These are phyloP conservation scores for Aethes cnicana DNA, from an alignment of 2,888 invertebrate species.

Conservation along the genomic window DNA sequence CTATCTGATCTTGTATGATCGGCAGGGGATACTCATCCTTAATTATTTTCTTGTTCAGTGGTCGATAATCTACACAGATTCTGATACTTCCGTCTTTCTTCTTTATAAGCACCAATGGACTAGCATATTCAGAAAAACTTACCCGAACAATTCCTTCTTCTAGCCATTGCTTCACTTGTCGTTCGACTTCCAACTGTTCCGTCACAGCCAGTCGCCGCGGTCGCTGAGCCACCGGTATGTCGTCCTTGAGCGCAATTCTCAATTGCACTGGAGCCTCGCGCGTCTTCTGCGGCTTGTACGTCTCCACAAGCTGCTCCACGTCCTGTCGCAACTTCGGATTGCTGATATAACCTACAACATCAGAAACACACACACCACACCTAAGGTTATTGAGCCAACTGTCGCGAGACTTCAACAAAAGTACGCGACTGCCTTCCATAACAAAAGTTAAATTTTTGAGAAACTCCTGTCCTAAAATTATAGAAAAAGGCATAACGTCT, in stretches of 20 bases:
- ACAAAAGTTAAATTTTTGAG: slow-evolving; percentile 7
- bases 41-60: slow-evolving; percentile 46
- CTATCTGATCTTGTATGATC: slow-evolving; percentile 49
- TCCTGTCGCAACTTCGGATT: neutral
- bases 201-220: slow-evolving; percentile 5
- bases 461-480: slow-evolving; percentile 28
- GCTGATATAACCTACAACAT: neutral
- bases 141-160: slow-evolving; percentile 21
- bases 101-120: slow-evolving; percentile 31
- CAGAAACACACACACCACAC: neutral
- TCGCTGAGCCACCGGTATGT: slow-evolving; percentile 15
- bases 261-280: slow-evolving; percentile 16
- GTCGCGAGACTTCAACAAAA: slow-evolving; percentile 7
- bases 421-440: slow-evolving; percentile 14
- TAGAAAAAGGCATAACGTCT: slow-evolving; percentile 23
- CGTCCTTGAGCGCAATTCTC: slow-evolving; percentile 6
- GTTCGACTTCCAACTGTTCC: slow-evolving; percentile 9
- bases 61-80: slow-evolving; percentile 52
- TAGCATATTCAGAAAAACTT: slow-evolving; percentile 36
- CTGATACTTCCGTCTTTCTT: slow-evolving; percentile 31
- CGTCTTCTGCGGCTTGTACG: slow-evolving; percentile 1
- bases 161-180: slow-evolving; percentile 24
- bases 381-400: slow-evolving; percentile 1
- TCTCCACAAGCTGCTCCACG: neutral
- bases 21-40: slow-evolving; percentile 49